Conservation (phyloP, 2,797 vertebrate genomes). For the Meda fulgida region DNA sequence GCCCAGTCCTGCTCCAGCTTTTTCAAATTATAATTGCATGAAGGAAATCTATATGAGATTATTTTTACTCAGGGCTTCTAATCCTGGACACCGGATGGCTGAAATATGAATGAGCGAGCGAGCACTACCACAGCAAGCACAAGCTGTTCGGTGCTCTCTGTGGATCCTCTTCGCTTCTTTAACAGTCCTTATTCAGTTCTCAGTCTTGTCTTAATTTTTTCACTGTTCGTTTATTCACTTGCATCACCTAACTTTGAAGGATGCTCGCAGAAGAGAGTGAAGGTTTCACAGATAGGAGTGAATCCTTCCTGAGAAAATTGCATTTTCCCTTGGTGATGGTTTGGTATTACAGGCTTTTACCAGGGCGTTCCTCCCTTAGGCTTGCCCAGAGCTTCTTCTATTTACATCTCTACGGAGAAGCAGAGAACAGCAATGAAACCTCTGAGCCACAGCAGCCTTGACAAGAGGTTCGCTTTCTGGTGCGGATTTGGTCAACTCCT, state of each 20-base stretch:
- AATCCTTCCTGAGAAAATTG: conserved; percentile 22
- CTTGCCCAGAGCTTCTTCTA: conserved; percentile 18
- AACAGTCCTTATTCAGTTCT: conserved; percentile 8
- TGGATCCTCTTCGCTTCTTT: conserved; percentile 4
- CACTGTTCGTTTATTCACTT: background rate
- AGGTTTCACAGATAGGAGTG: conserved; percentile 11
- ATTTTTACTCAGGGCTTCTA: conserved; percentile 45
- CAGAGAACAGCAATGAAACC: conserved; percentile 29
- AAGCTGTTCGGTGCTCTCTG: conserved; percentile 30
- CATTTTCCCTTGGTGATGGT: conserved; percentile 21
- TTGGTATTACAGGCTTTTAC: conserved; percentile 41
- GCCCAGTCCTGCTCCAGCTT: conserved; percentile 20
- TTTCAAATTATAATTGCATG: conserved; percentile 28
- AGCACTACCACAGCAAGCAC: conserved; percentile 35
- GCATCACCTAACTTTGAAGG: conserved; percentile 19
- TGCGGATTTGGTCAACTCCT: conserved; percentile 44
- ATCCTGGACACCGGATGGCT: conserved; percentile 36
- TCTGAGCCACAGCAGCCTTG: conserved; percentile 47
- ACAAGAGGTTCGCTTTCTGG: conserved; percentile 47
- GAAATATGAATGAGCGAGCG: conserved; percentile 54
- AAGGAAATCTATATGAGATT: conserved; percentile 52
- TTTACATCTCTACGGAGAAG: conserved; percentile 15
- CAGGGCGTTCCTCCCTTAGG: conserved; percentile 41
- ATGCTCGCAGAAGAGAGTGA: conserved; percentile 27
- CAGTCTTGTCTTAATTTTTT: conserved; percentile 10